These are phyloP conservation scores for Archaeoteleia sp. DNA, from an alignment of 2,888 invertebrate species.

Conservation along the genomic window DNA sequence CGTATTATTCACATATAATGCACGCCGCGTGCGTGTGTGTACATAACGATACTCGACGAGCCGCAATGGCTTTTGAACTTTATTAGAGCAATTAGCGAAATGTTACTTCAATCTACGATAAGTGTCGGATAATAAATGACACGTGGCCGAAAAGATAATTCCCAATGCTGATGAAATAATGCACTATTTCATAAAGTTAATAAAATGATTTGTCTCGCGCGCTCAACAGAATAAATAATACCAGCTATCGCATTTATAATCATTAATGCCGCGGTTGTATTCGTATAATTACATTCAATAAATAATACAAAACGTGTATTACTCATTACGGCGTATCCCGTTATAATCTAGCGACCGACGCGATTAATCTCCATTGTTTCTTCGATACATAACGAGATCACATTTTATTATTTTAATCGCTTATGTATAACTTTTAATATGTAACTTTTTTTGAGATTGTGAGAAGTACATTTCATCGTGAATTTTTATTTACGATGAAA, in stretches of 20 bases:
- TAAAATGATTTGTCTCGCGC: conserved; percentile 26
- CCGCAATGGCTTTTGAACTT: conserved; percentile 51
- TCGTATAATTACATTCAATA: conserved; percentile 16
- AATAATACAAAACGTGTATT: conserved; percentile 12
- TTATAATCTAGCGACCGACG: not conserved
- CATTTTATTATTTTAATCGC: no score
- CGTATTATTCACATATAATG: conserved; percentile 49
- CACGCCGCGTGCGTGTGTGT: conserved; percentile 3
- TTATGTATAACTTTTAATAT: no score
- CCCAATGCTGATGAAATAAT: conserved; percentile 37
- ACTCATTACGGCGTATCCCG: conserved; percentile 20
- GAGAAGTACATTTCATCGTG: no score
- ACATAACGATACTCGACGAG: conserved; percentile 46
- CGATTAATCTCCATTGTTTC: conserved; percentile 9
- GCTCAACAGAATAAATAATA: no score
- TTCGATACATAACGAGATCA: not conserved
- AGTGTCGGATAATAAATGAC: conserved; percentile 45
- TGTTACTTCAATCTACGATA: conserved; percentile 49
- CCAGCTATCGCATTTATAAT: conserved; percentile 22
- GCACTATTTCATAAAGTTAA: conserved; percentile 29
- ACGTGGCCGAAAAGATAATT: conserved; percentile 17
- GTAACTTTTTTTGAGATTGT: no score
- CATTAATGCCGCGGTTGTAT: conserved; percentile 10
- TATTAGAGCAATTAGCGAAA: conserved; percentile 51
- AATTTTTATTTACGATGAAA: no score